Evolutionary conservation across 2,113 vertebrate genomes (phyloP), one percentile per base, ranked within the genome.

Genomic region (Shinisaurus crocodilurus): DNA sequence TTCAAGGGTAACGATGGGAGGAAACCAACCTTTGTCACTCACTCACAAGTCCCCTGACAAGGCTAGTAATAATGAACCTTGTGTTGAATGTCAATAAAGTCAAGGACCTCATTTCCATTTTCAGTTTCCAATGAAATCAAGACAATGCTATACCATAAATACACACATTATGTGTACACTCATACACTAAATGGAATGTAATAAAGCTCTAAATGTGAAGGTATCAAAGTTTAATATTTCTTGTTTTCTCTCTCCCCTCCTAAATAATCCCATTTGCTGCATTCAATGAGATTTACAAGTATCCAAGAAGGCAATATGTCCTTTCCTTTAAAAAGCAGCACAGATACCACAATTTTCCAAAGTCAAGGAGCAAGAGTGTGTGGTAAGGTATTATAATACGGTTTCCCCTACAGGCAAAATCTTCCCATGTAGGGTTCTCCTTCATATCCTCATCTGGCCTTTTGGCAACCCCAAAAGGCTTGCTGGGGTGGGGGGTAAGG

Each of bases 271-370:
- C 57, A 75, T 86, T 86, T 81, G 82, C 74, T 87, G 45, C 74
- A 92, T 91, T 93, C 85, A 93, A 90, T 89, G 91, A 91, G 75
- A 93, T 75, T 91, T 92, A 84, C 45, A 90, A 88, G 94, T 82
- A 90, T 85, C 34, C 12, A 20, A 92, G 57, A 72, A 87, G 88
- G 40, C 85, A 89, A 15, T 80, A 85, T n/a, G 32, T 34, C n/a
- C 23, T 75, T 84, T 23, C 81, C 82, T 74, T 74, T 34, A 43
- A 60, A 82, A 74, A 45, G 34, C 6, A 65, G 32, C 89, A 94
- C 89, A 84, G 54, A 88, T 76, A 92, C 92, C 93, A 94, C 94
- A 90, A 90, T 92, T 92, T 94, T 94, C 94, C 89, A 92, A 94
- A 94, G 91, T 93, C 91, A 94, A 93, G 92, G 81, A 77, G 40